Evolutionary conservation across 1,140 invertebrate species (phyloP).

Genomic region (Leptoteleia sp.): DNA sequence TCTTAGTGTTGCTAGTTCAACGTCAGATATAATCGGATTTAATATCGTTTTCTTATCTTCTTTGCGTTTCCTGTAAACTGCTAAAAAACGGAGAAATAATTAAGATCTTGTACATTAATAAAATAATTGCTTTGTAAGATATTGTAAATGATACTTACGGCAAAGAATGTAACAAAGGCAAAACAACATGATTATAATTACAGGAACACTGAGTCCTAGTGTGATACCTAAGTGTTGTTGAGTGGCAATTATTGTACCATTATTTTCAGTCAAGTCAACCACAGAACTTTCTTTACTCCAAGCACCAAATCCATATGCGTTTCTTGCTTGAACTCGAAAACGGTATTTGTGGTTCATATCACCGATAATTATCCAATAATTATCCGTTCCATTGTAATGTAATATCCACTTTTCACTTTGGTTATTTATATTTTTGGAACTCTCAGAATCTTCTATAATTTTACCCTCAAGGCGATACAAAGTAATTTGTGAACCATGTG

Average conservation of each 20-base stretch:
- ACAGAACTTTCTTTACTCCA: constrained; percentile 86
- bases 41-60: constrained; percentile 83
- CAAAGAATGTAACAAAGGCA: constrained; percentile 77
- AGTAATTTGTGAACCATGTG: constrained; percentile 85
- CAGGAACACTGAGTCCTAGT: constrained; percentile 83
- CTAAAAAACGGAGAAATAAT: constrained; percentile 59
- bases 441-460: constrained; percentile 63
- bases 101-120: no score
- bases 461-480: constrained; percentile 84
- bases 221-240: constrained; percentile 83
- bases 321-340: constrained; percentile 90
- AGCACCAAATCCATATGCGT: constrained; percentile 87
- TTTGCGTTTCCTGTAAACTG: constrained; percentile 80
- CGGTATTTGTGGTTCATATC: constrained; percentile 85
- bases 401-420: constrained; percentile 83
- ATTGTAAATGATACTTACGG: constrained; percentile 70
- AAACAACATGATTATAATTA: constrained; percentile 78
- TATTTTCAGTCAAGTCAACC: constrained; percentile 82
- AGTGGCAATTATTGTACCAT: constrained; percentile 83
- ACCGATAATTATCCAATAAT: constrained; percentile 89
- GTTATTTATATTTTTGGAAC: constrained; percentile 25
- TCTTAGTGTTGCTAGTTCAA: constrained; percentile 92
- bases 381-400: constrained; percentile 91
- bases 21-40: constrained; percentile 84
- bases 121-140: no score